These are phyloP conservation scores for Ochotona princeps DNA, from an alignment of 2,113 vertebrate genomes.

Conservation along the genomic window DNA sequence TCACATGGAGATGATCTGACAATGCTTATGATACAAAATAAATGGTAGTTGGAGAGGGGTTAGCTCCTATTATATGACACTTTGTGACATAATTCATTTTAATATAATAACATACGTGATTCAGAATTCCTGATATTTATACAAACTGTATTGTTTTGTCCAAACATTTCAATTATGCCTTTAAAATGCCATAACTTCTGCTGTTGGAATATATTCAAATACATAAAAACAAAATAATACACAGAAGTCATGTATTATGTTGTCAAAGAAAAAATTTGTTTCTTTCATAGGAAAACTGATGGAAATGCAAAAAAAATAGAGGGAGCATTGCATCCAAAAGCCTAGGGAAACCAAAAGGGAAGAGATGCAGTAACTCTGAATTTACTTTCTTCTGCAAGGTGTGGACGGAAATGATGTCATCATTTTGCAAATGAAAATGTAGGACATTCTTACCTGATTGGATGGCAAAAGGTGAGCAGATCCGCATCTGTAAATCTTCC, in stretches of 20 bases:
- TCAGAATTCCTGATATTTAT: background rate
- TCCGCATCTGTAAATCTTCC: background rate
- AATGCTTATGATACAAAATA: background rate
- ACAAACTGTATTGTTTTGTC: background rate
- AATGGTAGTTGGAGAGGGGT: background rate
- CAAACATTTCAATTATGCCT: background rate
- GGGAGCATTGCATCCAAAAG: background rate
- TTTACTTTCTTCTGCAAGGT: constrained; percentile 15
- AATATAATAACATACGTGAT: background rate
- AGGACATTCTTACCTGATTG: background rate
- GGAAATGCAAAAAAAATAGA: background rate
- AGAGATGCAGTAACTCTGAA: background rate
- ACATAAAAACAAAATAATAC: constrained; percentile 7
- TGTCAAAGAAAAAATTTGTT: background rate
- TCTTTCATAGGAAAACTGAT: background rate
- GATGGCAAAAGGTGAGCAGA: background rate
- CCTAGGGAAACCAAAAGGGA: background rate
- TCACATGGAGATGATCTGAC: constrained; percentile 4
- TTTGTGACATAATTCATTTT: background rate
- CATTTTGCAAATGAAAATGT: background rate
- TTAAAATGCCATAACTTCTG: background rate
- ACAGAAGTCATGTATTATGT: background rate
- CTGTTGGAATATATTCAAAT: constrained; percentile 14
- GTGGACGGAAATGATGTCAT: background rate
- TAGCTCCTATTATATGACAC: background rate